phyloP scores from a whole-genome alignment of 1,140 invertebrate genomes.

The Leptoteleia sp. region DNA sequence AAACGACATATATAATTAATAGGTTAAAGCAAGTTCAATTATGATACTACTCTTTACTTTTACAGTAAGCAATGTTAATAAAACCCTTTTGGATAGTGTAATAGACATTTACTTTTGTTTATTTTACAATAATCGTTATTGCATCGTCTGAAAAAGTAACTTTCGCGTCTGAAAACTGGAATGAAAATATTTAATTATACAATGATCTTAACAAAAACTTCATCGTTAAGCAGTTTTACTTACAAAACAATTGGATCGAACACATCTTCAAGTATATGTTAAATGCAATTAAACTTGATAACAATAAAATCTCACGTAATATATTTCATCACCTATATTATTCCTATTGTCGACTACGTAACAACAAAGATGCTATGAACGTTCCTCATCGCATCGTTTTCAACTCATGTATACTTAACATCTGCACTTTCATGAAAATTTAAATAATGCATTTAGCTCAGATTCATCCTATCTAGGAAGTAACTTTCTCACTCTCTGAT shows the following conservation, averaged over 20 bases:
- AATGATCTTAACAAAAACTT: conserved; percentile 27
- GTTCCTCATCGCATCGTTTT: conserved; percentile 15
- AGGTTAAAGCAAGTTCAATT: too few species aligned
- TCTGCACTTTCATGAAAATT: conserved; percentile 22
- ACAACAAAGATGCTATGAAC: conserved; percentile 1
- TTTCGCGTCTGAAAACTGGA: conserved; percentile 29
- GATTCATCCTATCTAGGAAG: neutral
- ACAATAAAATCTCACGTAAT: conserved; percentile 42
- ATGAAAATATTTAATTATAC: conserved; percentile 40
- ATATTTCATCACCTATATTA: conserved; percentile 20
- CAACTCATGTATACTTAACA: conserved; percentile 4
- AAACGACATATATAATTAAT: too few species aligned
- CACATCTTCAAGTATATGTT: neutral
- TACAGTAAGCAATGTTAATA: too few species aligned
- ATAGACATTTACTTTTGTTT: too few species aligned
- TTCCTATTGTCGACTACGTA: neutral
- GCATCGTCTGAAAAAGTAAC: conserved; percentile 28
- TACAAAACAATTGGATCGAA: conserved; percentile 10
- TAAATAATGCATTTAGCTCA: conserved; percentile 22
- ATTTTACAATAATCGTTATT: neutral
- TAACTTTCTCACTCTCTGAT: conserved; percentile 11
- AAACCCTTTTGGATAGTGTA: too few species aligned
- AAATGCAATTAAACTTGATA: conserved; percentile 5
- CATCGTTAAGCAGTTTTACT: conserved; percentile 32
- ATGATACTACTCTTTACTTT: too few species aligned